Evolutionary conservation across 2,113 vertebrate genomes (phyloP).

Genomic region (Connochaetes taurinus): DNA sequence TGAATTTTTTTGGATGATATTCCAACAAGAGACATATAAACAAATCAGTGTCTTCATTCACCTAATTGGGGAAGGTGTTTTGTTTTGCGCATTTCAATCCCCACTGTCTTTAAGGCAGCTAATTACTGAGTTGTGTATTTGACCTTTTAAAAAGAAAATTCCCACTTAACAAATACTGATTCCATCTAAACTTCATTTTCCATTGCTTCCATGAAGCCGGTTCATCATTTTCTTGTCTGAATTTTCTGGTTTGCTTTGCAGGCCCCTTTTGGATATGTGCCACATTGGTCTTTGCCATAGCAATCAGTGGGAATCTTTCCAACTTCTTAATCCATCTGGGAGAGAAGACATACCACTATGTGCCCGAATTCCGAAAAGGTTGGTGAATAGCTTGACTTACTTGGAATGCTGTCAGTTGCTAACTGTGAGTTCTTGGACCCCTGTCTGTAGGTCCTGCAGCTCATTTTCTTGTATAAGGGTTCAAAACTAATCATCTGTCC

Average conservation of each 20-base stretch:
- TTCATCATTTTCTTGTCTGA: background rate
- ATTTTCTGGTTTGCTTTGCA: constrained; percentile 71
- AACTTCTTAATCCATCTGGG: constrained; percentile 88
- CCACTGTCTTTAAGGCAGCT: background rate
- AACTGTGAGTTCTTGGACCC: background rate
- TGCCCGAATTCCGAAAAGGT: constrained; percentile 97
- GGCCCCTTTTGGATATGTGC: constrained; percentile 99
- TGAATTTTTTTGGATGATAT: background rate
- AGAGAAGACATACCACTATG: constrained; percentile 86
- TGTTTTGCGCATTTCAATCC: background rate
- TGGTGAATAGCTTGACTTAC: constrained; percentile 41
- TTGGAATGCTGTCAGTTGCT: background rate
- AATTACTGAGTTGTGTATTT: constrained; percentile 14
- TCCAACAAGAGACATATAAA: background rate
- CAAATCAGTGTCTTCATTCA: constrained; percentile 28
- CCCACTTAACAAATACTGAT: background rate
- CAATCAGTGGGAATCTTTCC: constrained; percentile 95
- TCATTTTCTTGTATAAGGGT: background rate
- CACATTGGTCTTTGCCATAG: constrained; percentile 94
- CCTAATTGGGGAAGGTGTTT: background rate
- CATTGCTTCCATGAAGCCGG: background rate
- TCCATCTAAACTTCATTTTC: background rate
- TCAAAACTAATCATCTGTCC: background rate
- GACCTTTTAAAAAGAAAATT: constrained; percentile 22
- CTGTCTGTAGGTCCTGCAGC: background rate